These are phyloP conservation scores for Lobophora halterata DNA, from an alignment of 2,888 invertebrate species.

Conservation along the genomic window DNA sequence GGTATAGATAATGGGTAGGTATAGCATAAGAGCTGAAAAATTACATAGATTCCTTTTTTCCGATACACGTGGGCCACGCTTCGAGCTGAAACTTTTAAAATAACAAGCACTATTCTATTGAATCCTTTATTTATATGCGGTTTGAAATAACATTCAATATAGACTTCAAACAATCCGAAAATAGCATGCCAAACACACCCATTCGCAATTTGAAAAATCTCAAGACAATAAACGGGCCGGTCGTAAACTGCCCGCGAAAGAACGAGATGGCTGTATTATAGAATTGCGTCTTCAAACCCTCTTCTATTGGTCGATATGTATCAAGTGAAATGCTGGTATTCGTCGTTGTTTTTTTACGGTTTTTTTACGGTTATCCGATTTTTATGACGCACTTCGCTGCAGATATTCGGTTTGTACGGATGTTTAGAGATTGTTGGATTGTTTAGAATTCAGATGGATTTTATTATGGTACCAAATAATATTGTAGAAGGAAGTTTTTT, in stretches of 20 bases:
- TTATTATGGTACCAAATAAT: no score
- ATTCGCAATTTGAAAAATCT: conserved; percentile 1
- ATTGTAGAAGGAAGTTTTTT: no score
- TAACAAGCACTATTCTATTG: no score
- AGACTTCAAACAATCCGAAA: conserved; percentile 2
- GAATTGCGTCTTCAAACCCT: conserved; percentile 29
- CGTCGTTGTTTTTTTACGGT: conserved; percentile 32
- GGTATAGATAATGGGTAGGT: no score
- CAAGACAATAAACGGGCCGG: conserved; percentile 19
- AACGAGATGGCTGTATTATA: not conserved
- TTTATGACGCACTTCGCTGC: conserved; percentile 59
- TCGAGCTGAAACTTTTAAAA: no score
- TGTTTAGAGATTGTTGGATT: conserved; percentile 43
- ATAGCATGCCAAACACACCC: conserved; percentile 2
- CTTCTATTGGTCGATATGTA: conserved; percentile 48
- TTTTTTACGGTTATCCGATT: conserved; percentile 55
- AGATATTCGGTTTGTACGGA: conserved; percentile 42
- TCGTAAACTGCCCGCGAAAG: no score
- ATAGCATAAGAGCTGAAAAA: no score
- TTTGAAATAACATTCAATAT: not conserved
- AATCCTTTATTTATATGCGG: no score
- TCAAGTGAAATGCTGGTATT: conserved; percentile 44
- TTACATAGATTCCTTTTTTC: no score
- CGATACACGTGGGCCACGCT: no score
- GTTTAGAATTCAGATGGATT: conserved; percentile 26